Evolutionary conservation across 1,140 invertebrate species (phyloP).

Genomic region (Bicyclus anynana): DNA sequence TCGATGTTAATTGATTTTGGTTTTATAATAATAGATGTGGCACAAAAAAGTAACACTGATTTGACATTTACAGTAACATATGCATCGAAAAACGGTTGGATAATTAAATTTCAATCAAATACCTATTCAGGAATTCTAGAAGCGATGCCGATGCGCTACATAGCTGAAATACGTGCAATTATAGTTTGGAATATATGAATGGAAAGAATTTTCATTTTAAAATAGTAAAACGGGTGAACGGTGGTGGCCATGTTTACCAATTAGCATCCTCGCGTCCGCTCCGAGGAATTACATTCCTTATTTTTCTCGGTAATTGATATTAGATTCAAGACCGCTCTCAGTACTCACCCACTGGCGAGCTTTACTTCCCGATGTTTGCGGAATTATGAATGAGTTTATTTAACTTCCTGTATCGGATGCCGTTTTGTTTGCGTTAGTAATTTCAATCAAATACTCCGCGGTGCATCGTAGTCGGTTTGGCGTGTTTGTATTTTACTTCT

Average conservation of each 20-base stretch:
- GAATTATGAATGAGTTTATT: constrained; percentile 32
- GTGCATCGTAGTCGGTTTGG: constrained; percentile 3
- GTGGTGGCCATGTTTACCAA: constrained; percentile 58
- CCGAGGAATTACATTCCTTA: constrained; percentile 42
- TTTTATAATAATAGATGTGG: too few relatives aligned
- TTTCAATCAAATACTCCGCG: constrained; percentile 23
- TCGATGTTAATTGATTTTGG: too few relatives aligned
- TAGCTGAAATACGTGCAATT: constrained; percentile 48
- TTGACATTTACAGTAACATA: neutral
- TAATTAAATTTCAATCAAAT: constrained; percentile 66
- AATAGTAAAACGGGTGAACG: constrained; percentile 48
- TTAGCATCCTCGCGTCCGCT: constrained; percentile 48
- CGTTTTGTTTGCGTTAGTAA: constrained; percentile 35
- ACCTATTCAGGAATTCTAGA: constrained; percentile 54
- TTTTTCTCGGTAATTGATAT: constrained; percentile 47
- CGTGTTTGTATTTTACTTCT: constrained; percentile 20
- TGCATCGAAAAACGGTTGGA: constrained; percentile 46
- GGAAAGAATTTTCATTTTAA: constrained; percentile 72
- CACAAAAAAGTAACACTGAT: too few relatives aligned
- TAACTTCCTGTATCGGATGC: constrained; percentile 15
- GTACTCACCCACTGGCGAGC: constrained; percentile 21
- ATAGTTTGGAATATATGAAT: constrained; percentile 61
- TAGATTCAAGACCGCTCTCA: constrained; percentile 40
- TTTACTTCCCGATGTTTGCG: constrained; percentile 26
- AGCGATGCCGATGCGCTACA: constrained; percentile 34